Conservation (phyloP, 2,113 vertebrate genomes). For the Cynoglossus semilaevis region DNA sequence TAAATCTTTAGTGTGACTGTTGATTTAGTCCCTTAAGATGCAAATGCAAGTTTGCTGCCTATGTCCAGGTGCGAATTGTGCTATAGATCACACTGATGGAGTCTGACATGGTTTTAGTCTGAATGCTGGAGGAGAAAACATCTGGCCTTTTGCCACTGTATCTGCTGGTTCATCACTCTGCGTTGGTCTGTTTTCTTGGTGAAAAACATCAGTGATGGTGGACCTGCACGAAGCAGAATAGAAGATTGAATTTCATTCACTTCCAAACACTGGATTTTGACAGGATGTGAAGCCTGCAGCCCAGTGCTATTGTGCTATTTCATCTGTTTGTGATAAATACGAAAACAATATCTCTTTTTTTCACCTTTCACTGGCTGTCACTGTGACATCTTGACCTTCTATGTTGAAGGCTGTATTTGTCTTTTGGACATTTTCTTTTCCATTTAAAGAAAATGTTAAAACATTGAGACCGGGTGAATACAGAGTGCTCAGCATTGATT, state of each 20-base stretch:
- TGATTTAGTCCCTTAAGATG: conserved; percentile 64
- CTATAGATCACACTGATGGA: conserved; percentile 55
- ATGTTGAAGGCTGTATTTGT: conserved; percentile 56
- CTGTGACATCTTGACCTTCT: conserved; percentile 64
- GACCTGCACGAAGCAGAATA: conserved; percentile 33
- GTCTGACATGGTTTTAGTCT: conserved; percentile 45
- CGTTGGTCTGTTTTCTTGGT: conserved; percentile 47
- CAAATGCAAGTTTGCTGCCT: conserved; percentile 58
- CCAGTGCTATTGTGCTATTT: conserved; percentile 51
- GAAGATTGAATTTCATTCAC: conserved; percentile 54
- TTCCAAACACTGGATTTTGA: conserved; percentile 59
- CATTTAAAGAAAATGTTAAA: conserved; percentile 37
- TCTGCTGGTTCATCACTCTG: conserved; percentile 52
- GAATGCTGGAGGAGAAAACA: conserved; percentile 42
- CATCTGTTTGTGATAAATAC: conserved; percentile 59
- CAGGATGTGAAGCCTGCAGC: conserved; percentile 47
- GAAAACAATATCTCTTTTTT: conserved; percentile 52
- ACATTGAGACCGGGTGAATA: conserved; percentile 57
- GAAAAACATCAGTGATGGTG: conserved; percentile 35
- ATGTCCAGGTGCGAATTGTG: conserved; percentile 54
- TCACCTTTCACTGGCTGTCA: conserved; percentile 44
- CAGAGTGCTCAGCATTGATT: conserved; percentile 69
- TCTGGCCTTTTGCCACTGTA: conserved; percentile 34
- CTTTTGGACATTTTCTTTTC: conserved; percentile 67
- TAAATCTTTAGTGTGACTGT: too few species aligned